Evolutionary conservation across 2,888 invertebrate species (phyloP), one percentile per base, ranked within the genome.

Genomic region (Pyrrhia umbra): DNA sequence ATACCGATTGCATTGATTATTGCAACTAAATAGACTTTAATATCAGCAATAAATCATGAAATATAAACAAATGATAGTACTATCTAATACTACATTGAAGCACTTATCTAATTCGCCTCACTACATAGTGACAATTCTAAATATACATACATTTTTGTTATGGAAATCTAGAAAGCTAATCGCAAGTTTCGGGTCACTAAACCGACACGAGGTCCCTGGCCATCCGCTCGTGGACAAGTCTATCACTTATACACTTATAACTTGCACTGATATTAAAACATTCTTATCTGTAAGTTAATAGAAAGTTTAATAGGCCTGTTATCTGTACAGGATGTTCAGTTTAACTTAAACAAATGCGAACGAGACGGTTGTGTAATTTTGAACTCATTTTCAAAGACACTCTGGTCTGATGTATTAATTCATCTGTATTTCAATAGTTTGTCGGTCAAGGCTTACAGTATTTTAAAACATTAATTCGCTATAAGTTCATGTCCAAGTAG

Each of bases 281-380:
- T 54, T 56, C 37, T 75, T 77, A 77, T 73, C 68, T 56, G 9
- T 30, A 34, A 43, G 18, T 54, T 40, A 46, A 45, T 75, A 69
- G 51, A 69, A 69, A 62, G 71, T 62, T 75, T 47, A 13, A 25
- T 39, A 18, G 15, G 25, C 10, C 39, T 15, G 20, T 56, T 70
- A 61, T 56, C 60, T 43, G 34, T 60, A 55, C 60, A 67, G 61
- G 61, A 72, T 66, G 51, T 27, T 25, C 15, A 8, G 34, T 20
- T 40, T 2, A 37, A 30, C 1, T 45, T 18, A 25, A 34, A 8
- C 4, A 18, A 39, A 15, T 4, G 42, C 13, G 9, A 21, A 20
- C 21, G 46, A 18, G 8, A 1, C 16, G n/a, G 23, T 47, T 34
- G 20, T 49, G 37, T 49, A 39, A 39, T 20, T 2, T 6, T 39